Evolutionary conservation across 2,888 invertebrate species (phyloP), one percentile per base, ranked within the genome.

Genomic region (Euproctis similis): DNA sequence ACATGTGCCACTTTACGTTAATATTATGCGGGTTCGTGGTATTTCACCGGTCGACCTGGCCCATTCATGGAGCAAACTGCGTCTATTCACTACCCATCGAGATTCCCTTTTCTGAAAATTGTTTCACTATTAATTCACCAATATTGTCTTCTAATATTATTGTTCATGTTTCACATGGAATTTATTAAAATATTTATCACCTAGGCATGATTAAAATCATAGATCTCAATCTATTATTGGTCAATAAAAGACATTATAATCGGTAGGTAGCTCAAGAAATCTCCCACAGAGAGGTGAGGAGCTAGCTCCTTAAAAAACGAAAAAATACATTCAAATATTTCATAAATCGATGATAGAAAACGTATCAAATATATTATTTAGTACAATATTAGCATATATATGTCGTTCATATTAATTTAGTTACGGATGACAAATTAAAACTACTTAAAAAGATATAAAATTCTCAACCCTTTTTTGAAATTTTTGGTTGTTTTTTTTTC

Each of bases 341-440:
- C 50, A 49, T 44, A 38, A 26, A 10, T 30, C 45, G 41, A 47
- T 42, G 51, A 40, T 51, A 40, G 32, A 31, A 36, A 36, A 36
- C 26, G 18, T 18, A 41, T 41, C 34, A 46, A 43, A 48, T 48
- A 39, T 39, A 40, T 42, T 42, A 46, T 48, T 48, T 47, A 39
- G 30, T 34, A 36, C 13, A 35, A 36, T 40, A 70, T 73, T 72
- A 65, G 33, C 69, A 75, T 74, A 67, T 64, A 53, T 56, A 34
- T 42, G 39, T 36, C 48, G 53, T 71, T 47, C 34, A 53, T 67
- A 58, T 62, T 51, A 57, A 63, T 68, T 67, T 66, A 37, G 75
- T 54, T 54, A 62, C 57, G 74, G 56, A 53, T 76, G 72, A 78
- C 76, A 76, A 75, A 78, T 77, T 67, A 60, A 61, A 59, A 52